Conservation (phyloP, 2,113 vertebrate genomes). For the Pomatorhinus ruficollis region DNA sequence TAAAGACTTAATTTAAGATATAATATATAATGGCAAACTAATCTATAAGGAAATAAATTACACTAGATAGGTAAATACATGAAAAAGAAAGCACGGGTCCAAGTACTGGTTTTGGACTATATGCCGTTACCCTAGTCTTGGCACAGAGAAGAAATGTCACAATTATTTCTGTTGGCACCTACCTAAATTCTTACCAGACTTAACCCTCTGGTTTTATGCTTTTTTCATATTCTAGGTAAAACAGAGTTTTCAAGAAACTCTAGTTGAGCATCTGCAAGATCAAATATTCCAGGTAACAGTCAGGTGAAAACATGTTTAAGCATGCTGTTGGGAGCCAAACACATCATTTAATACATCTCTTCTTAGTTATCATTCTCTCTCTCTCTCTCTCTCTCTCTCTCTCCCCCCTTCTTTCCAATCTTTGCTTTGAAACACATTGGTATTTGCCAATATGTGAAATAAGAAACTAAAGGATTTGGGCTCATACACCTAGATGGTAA, state of each 20-base stretch:
- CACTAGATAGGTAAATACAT: not conserved
- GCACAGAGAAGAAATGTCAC: not conserved
- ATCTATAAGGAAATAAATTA: not conserved
- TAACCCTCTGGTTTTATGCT: not conserved
- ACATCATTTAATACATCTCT: not conserved
- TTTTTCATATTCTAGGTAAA: not conserved
- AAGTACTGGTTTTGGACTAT: not conserved
- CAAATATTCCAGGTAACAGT: not conserved
- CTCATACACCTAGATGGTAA: too few relatives aligned
- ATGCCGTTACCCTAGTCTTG: not conserved
- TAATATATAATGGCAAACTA: not conserved
- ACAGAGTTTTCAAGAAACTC: not conserved
- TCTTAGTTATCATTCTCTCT: not conserved
- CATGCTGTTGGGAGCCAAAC: not conserved
- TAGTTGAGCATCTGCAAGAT: not conserved
- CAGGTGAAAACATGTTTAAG: not conserved
- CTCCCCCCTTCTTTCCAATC: not conserved
- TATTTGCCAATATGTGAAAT: not conserved
- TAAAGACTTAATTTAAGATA: not conserved
- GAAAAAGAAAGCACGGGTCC: not conserved
- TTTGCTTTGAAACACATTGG: not conserved
- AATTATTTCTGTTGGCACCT: not conserved
- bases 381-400: rapidly evolving
- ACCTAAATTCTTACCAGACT: not conserved
- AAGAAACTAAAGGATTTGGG: not conserved